phyloP scores from a whole-genome alignment of 2,888 invertebrate species.

The Caenorhabditis doughertyi region DNA sequence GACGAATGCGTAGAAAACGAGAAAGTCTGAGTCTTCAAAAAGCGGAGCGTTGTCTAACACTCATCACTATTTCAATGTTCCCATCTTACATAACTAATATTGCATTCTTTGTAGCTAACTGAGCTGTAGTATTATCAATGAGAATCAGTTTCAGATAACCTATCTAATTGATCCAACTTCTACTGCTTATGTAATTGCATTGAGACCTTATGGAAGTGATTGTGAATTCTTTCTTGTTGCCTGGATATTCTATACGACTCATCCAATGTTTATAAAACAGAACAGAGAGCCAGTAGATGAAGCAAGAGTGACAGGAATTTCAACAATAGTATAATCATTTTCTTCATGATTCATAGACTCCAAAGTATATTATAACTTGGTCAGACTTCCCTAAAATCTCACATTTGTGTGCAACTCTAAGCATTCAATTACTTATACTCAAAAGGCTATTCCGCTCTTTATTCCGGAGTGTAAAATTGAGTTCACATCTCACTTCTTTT shows the following conservation, averaged over 20 bases:
- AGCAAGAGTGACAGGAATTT: no score
- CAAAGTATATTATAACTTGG: no score
- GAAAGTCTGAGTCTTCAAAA: neutral
- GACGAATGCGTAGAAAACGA: neutral
- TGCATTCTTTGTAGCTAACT: neutral
- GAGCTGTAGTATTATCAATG: neutral
- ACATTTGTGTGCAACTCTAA: no score
- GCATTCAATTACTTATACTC: no score
- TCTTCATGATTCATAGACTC: no score
- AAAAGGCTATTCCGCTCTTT: no score
- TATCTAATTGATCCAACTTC: neutral
- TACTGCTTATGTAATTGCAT: neutral
- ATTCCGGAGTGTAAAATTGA: no score
- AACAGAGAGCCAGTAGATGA: no score
- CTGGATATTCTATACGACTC: constrained; percentile 6
- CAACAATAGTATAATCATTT: no score
- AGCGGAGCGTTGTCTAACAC: constrained; percentile 12
- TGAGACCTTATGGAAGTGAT: constrained; percentile 11
- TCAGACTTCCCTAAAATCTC: no score
- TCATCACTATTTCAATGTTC: constrained; percentile 24
- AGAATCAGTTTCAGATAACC: neutral
- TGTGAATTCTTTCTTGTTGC: constrained; percentile 4
- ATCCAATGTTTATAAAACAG: constrained; percentile 13
- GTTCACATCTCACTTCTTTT: no score
- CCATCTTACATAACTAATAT: constrained; percentile 16